Base-by-base conservation (phyloP, 1,140 invertebrate genomes). In the Pomacea maculata region DNA sequence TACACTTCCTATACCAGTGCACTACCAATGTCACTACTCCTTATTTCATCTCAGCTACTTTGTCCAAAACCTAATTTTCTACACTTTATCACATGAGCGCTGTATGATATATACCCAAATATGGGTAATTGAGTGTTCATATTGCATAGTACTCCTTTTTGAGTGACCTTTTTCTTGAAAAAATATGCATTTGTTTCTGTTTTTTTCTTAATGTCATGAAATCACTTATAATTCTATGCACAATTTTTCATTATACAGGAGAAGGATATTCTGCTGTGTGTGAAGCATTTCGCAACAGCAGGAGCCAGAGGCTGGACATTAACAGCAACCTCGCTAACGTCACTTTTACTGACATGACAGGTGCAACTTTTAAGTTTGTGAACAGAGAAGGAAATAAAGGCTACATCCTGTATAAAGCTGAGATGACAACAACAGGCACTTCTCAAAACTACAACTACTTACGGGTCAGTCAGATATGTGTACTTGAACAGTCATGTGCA, bases 221-320 rank as follows among this genome's bases (percentile, higher is more conserved):
- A 71, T 15, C 52, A 1, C 15, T 52, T 71, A 52, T 71, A 12
- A 71, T 29, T 71, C n/a, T 61, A 54, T 25, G 21, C 34, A 6
- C 45, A 29, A 15, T 34, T 54, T 7, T 74, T 74, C 17, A n/a
- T 19, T 45, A 65, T n/a, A 54, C 55, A 80, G 83, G 83, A 55
- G 78, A 70, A 1, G 82, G 86, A 67, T 89, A 90, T 81, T 84
- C 84, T 1, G 81, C 83, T 29, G 87, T 90, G 10, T 91, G 90
- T 77, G 85, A 88, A 68, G 82, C 84, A 14, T 91, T 86, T 75
- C 83, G 81, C 54, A 87, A 83, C 64, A 75, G 78, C 19, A 73
- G 81, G 4, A 79, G 83, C 29, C 77, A 84, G n/a, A 75, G 81
- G n/a, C 78, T 82, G 11, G 45, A 82, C 34, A 21, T 90, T 19